Conservation (phyloP, 1,140 invertebrate genomes). For the Catajapyx aquilonaris region DNA sequence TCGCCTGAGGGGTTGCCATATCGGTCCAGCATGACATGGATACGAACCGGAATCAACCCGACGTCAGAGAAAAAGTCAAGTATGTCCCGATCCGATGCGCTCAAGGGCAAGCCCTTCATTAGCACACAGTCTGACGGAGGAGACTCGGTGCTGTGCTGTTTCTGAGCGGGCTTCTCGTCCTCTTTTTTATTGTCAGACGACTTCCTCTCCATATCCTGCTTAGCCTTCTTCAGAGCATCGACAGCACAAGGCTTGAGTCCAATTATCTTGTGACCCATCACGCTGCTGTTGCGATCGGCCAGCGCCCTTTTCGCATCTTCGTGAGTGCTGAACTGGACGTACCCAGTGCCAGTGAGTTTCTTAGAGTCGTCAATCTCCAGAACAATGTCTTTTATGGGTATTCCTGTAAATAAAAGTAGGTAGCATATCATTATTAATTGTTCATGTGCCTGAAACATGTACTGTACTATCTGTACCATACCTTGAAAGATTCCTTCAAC, state of each 20-base stretch:
- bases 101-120: conserved; percentile 48
- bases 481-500: conserved; percentile 51
- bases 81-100: conserved; percentile 50
- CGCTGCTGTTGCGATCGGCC: conserved; percentile 11
- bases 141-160: background rate
- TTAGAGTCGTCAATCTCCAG: conserved; percentile 37
- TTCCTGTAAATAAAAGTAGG: no score
- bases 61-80: conserved; percentile 57
- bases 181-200: background rate
- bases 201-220: conserved; percentile 13
- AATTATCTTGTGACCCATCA: conserved; percentile 32
- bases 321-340: conserved; percentile 44
- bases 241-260: conserved; percentile 27
- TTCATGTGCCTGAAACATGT: no score
- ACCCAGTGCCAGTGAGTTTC: conserved; percentile 32
- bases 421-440: no score
- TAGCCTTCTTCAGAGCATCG: conserved; percentile 27
- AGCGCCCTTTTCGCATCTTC: conserved; percentile 41
- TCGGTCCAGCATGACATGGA: conserved; percentile 50
- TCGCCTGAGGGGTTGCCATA: conserved; percentile 48
- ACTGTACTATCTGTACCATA: no score
- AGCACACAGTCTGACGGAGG: conserved; percentile 34
- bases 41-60: conserved; percentile 45
- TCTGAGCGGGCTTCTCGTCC: conserved; percentile 9
- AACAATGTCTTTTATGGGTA: conserved; percentile 37